Percentiles rank a stretch among this genome's conserved stretches.
Conservation (phyloP, 2,888 invertebrate species). For the Andrena flavipes region DNA sequence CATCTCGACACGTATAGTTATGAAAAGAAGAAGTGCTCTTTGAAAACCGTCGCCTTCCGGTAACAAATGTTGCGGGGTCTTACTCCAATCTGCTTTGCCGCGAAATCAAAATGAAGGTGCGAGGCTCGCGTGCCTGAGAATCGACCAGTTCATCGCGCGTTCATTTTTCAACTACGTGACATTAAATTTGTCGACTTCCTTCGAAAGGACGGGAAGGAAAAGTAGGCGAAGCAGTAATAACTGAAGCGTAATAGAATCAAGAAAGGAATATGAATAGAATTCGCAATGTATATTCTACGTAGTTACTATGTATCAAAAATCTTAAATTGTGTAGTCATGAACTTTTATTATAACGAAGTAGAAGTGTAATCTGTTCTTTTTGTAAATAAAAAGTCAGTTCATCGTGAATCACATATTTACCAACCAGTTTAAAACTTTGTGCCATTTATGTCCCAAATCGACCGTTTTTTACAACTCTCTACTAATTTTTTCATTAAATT, state of each 20-base stretch:
- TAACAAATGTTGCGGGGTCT: not conserved
- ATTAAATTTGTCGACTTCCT: constrained; percentile 45
- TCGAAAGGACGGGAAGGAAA: not conserved
- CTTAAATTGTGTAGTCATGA: not conserved
- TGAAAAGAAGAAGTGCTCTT: not conserved
- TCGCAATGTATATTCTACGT: too few relatives aligned
- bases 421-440: too few relatives aligned
- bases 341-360: too few relatives aligned
- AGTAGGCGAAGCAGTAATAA: constrained; percentile 1
- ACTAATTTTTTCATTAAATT: not conserved
- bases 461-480: too few relatives aligned
- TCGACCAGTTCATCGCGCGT: constrained; percentile 34
- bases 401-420: not conserved
- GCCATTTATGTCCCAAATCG: too few relatives aligned
- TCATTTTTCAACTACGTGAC: constrained; percentile 51
- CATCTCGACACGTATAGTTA: too few relatives aligned
- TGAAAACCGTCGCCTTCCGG: not conserved
- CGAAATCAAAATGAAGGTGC: constrained; percentile 6
- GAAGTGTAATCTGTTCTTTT: not conserved
- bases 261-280: not conserved
- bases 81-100: not conserved
- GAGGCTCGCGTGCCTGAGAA: constrained; percentile 32
- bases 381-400: not conserved
- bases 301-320: not conserved
- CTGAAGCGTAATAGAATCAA: not conserved